These are phyloP conservation scores for Phlogophora meticulosa DNA, from an alignment of 2,888 invertebrate species.

Conservation along the genomic window DNA sequence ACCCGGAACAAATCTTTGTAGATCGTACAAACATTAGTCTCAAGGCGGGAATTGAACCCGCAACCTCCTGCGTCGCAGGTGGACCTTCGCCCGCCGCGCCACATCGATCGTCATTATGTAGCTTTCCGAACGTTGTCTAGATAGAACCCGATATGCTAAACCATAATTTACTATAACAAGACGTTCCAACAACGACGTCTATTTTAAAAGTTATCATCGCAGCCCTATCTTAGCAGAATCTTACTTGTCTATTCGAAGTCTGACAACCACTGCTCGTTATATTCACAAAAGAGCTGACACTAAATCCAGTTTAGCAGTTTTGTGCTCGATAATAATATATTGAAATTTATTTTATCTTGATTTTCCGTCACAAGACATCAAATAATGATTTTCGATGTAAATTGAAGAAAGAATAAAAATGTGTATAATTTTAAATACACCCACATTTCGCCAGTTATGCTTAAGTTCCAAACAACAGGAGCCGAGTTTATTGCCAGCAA, in stretches of 20 bases:
- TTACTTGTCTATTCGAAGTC: slow-evolving; percentile 24
- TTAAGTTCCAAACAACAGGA: too few relatives aligned
- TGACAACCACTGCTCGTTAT: slow-evolving; percentile 56
- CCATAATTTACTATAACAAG: slow-evolving; percentile 3
- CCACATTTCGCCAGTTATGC: too few relatives aligned
- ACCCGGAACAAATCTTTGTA: too few relatives aligned
- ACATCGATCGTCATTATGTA: too few relatives aligned
- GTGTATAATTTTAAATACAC: too few relatives aligned
- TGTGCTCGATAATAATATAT: slow-evolving; percentile 18
- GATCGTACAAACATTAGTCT: too few relatives aligned
- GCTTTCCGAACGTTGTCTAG: not conserved
- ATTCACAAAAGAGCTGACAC: slow-evolving; percentile 23
- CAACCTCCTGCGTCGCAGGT: too few relatives aligned
- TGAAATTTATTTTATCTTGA: slow-evolving; percentile 3
- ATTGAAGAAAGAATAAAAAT: not conserved
- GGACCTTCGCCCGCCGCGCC: too few relatives aligned
- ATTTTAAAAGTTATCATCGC: slow-evolving; percentile 24
- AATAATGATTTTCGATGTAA: not conserved
- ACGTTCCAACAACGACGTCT: slow-evolving; percentile 21
- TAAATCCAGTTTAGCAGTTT: slow-evolving; percentile 34
- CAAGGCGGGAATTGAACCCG: too few relatives aligned
- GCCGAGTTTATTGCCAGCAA: too few relatives aligned
- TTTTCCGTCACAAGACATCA: not conserved
- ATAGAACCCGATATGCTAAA: not conserved
- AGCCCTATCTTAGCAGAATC: slow-evolving; percentile 12